Evolutionary conservation across 2,888 invertebrate genomes (phyloP), one percentile per base, ranked within the genome.

Genomic region (Heliconius ismenius): DNA sequence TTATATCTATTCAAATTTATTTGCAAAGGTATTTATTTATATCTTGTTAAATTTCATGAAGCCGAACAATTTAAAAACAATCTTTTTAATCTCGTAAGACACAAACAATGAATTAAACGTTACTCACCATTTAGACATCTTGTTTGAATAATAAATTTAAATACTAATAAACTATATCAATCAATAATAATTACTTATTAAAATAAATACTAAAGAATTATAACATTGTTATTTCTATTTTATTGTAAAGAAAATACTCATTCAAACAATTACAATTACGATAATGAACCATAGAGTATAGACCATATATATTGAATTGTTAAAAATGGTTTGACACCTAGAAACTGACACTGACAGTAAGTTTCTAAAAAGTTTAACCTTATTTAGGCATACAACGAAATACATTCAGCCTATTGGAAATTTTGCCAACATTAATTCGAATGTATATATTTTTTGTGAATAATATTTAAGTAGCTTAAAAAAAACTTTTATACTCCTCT

Each of bases 61-160:
- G 58, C 32, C n/a, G 13, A 69, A 24, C n/a, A 6, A n/a, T 58
- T 58, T 24, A 36, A 36, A 70, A 32, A 58, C 58, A 70, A 70
- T n/a, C 1, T 70, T 32, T 58, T 36, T 21, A 3, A 70, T 58
- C 32, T 58, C 15, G 32, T 54, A 70, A 36, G 70, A 54, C 15
- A 74, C 60, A 75, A 78, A 76, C 72, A 67, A 76, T 62, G 72
- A 68, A 43, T 73, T 36, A 73, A 76, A 77, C 39, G n/a, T 74
- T 76, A 79, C 83, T 75, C 86, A 92, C 92, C 92, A 92, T 86
- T 92, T 92, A 62, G 92, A 92, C 92, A 92, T 92, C 77, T 84
- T 87, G 83, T 76, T 80, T 81, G 80, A 74, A 75, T 75, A 79
- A 43, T 72, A 62, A 60, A 67, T 58, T 60, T 63, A 26, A 60